Base-by-base conservation (phyloP, 1,140 invertebrate genomes). In the Trinorchestia longiramus region DNA sequence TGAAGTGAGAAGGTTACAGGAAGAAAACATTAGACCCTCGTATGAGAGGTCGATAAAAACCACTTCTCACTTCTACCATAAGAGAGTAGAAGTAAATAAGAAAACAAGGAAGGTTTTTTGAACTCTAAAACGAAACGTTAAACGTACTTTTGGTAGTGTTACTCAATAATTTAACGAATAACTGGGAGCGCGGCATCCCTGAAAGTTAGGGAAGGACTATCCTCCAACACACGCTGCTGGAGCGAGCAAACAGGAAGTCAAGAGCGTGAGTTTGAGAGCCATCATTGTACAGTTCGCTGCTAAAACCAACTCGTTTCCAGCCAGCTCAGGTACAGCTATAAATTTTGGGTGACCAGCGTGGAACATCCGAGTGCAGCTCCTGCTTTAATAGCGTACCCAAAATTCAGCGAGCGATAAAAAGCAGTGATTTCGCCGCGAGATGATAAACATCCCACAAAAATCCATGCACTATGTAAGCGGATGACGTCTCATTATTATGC, bases 401-500 rank as follows among this genome's bases (percentile, higher is more conserved):
- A 90, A 43, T 43, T 15, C 88, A 90, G 6, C 0, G 41, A 43
- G 43, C 43, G 88, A 90, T 90, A 42, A 90, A 90, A 28, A 90
- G 36, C 41, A 90, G 88, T 41, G 41, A 90, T 90, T 42, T 36
- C 88, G 43, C 43, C 88, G 43, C 88, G 88, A 42, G 11, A 41
- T 90, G 88, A 41, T 90, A 11, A 90, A 42, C n/a, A 42, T 41
- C 3, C 11, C 4, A 28, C n/a, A 42, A 90, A 90, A 90, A 90
- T 90, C 43, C 88, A 15, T 41, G 43, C 88, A 4, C 88, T 90
- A 90, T 42, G 88, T 41, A 90, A 42, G 88, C 43, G 43, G 42
- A 90, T 41, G 43, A 90, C 43, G 43, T 41, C 88, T 90, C 88
- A 90, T 43, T 90, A 90, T 90, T 42, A 41, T 90, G 88, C 88